Base-by-base conservation (phyloP, 1,140 invertebrate species). In the Penaeus chinensis region DNA sequence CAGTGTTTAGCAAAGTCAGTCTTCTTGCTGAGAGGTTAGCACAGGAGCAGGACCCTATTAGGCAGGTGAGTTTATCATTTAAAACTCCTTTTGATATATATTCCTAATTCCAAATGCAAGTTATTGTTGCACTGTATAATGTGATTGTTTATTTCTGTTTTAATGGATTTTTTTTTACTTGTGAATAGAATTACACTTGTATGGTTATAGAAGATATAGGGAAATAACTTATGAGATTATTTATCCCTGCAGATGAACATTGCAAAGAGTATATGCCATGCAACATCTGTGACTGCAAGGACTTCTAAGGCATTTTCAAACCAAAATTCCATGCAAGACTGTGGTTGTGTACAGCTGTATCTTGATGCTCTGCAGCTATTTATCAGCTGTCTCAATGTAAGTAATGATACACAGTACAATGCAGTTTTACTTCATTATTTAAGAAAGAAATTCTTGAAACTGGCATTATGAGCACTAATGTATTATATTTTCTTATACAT, bases 301-400 rank as follows among this genome's bases (percentile, higher is more conserved):
- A 92, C 93, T 8, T 94, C 93, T 85, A 94, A 95, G 91, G 94
- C 94, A 42, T 95, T 95, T 91, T 94, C 93, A 24, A 93, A 92
- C 89, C 93, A 93, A 60, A 92, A 93, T 89, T 94, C 93, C 16
- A 94, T 95, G 92, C 93, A 94, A 89, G 89, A 91, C 69, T 93
- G 92, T 91, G 93, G 93, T 22, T 94, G 94, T 91, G 91, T 93
- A 16, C 90, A 92, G 60, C 91, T 93, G 0, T 95, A 93, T 91
- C 91, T 93, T 7, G 92, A 94, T 84, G 92, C 93, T 22, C 90
- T 94, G 74, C 91, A 93, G 76, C 91, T 94, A 37, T 95, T 94
- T 91, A 91, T 94, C 10, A 91, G 91, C 66, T 92, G 92, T 27
- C 90, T 94, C 37, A 92, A 93, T 89, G 92, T 93, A 91, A 83